Evolutionary conservation across 2,797 vertebrate genomes (phyloP).

Genomic region (Phalloptychus januarius): DNA sequence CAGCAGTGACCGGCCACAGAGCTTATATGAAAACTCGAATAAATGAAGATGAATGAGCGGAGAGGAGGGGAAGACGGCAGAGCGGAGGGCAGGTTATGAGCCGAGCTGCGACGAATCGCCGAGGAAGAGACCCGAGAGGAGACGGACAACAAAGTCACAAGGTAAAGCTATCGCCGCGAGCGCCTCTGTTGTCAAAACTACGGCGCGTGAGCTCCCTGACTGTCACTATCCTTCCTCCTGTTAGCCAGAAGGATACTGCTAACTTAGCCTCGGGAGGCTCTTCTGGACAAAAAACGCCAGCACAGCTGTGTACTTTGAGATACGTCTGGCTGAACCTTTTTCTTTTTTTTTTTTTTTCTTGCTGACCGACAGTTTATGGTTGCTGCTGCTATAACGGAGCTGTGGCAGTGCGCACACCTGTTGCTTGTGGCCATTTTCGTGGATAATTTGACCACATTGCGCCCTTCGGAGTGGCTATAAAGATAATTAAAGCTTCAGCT

Average conservation of each 20-base stretch:
- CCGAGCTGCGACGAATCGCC: slow-evolving; percentile 44
- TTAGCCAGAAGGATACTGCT: neutral
- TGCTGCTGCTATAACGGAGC: slow-evolving; percentile 25
- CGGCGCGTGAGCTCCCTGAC: neutral
- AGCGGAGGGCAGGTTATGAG: slow-evolving; percentile 48
- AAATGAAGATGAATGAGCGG: slow-evolving; percentile 46
- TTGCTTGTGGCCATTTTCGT: slow-evolving; percentile 66
- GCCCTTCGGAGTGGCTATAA: neutral
- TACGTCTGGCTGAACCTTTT: slow-evolving; percentile 21
- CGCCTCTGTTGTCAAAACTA: slow-evolving; percentile 1
- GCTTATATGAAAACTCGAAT: slow-evolving; percentile 13
- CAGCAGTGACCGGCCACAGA: slow-evolving; percentile 9
- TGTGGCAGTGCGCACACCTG: slow-evolving; percentile 70
- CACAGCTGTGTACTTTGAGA: slow-evolving; percentile 34
- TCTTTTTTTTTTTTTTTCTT: slow-evolving; percentile 8
- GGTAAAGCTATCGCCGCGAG: slow-evolving; percentile 60
- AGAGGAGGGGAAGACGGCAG: slow-evolving; percentile 26
- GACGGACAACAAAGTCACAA: slow-evolving; percentile 64
- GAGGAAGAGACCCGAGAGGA: slow-evolving; percentile 62
- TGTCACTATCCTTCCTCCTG: neutral
- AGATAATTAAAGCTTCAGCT: neutral
- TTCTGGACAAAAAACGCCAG: slow-evolving; percentile 19
- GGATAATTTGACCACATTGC: slow-evolving; percentile 30
- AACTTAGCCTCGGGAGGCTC: neutral
- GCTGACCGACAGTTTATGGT: slow-evolving; percentile 52